Base-by-base conservation (phyloP, 2,888 invertebrate genomes). In the Nyleta sp. region DNA sequence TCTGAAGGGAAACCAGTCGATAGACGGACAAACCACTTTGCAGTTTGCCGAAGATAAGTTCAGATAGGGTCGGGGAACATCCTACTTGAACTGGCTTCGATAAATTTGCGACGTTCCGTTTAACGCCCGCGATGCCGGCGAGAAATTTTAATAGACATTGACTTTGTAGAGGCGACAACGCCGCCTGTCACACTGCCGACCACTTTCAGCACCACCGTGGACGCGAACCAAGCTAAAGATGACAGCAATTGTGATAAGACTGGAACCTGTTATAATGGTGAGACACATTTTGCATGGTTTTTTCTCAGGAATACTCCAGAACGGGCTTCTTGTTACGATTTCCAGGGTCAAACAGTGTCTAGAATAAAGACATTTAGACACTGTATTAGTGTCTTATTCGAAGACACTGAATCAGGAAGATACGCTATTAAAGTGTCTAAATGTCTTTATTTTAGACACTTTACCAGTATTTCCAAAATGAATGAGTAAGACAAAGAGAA, bases 251-350 rank as follows among this genome's bases (percentile, higher is more conserved):
- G 98, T 90, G 98, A 98, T 91, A 96, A 97, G 88, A 97, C 97
- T 65, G 98, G 98, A 89, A 97, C 97, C 82, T 98, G 98, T 89
- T 98, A 98, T 88, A 97, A 98, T 91, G 97, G 97, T 97, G 46
- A 24, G 46, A n/a, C 28, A 28, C 5, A 7, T 38, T 38, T 55
- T 1, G 8, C 17, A 44, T 20, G 10, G 28, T 1, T 28, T 28
- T 5, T 28, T 28, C 10, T 5, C 28, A n/a, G n/a, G n/a, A n/a
- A n/a, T n/a, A n/a, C n/a, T n/a, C n/a, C n/a, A n/a, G n/a, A n/a
- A n/a, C n/a, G n/a, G n/a, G n/a, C n/a, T n/a, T n/a, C n/a, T n/a
- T n/a, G n/a, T n/a, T n/a, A n/a, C n/a, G n/a, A n/a, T n/a, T n/a
- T n/a, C n/a, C n/a, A n/a, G n/a, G n/a, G n/a, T n/a, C n/a, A n/a